phyloP scores from a whole-genome alignment of 2,888 invertebrate genomes.

The Galerucella nymphaeae region DNA sequence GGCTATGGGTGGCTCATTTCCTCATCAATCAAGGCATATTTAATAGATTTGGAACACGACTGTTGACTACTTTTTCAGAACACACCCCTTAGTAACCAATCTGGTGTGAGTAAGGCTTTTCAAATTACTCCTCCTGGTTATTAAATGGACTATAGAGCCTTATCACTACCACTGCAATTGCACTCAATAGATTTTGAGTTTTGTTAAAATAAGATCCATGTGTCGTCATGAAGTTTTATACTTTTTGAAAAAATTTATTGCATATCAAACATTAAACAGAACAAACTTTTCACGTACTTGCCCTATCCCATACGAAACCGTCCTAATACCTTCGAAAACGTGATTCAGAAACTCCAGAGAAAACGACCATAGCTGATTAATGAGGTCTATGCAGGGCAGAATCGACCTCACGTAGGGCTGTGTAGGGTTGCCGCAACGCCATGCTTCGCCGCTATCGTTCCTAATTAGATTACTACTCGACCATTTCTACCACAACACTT shows the following conservation, averaged over 20 bases:
- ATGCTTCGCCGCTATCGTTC: constrained; percentile 47
- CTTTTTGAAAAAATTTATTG: not conserved
- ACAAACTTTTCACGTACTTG: constrained; percentile 17
- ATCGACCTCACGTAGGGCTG: constrained; percentile 50
- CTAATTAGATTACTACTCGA: constrained; percentile 50
- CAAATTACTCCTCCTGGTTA: too few species aligned
- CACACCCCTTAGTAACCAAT: too few species aligned
- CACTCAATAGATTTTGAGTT: too few species aligned
- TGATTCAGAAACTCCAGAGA: constrained; percentile 40
- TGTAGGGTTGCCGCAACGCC: constrained; percentile 46
- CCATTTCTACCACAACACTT: constrained; percentile 40
- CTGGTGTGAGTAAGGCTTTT: too few species aligned
- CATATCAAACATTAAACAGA: constrained; percentile 11
- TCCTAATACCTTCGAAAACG: constrained; percentile 42
- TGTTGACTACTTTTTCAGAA: too few species aligned
- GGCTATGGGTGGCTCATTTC: too few species aligned
- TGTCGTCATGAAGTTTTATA: not conserved
- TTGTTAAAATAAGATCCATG: too few species aligned
- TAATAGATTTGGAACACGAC: too few species aligned
- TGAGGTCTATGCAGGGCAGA: constrained; percentile 48
- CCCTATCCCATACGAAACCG: constrained; percentile 28
- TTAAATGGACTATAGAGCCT: too few species aligned
- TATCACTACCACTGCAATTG: too few species aligned
- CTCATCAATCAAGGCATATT: too few species aligned
- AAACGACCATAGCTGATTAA: constrained; percentile 50